phyloP scores from a whole-genome alignment of 1,140 invertebrate genomes.

The Leptopilina clavipes region DNA sequence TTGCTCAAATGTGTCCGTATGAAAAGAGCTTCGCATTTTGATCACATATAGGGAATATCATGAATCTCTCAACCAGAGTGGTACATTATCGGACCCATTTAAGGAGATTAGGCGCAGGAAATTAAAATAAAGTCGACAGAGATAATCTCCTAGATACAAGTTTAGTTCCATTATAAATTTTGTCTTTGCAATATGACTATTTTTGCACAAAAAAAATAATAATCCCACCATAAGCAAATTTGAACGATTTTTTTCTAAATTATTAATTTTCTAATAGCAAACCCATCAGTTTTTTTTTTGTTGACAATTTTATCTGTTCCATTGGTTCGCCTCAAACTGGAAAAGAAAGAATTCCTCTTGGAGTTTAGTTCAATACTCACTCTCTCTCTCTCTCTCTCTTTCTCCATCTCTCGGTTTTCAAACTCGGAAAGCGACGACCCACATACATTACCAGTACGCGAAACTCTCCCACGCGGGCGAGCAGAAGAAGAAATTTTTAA shows the following conservation, averaged over 20 bases:
- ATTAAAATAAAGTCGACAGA: no score
- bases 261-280: no score
- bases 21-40: constrained; percentile 10
- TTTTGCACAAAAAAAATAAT: no score
- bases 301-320: background rate
- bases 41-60: constrained; percentile 15
- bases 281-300: background rate
- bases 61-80: constrained; percentile 17
- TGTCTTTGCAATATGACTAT: no score
- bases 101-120: constrained; percentile 7
- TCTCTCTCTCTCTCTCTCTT: background rate
- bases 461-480: constrained; percentile 29
- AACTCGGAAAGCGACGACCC: constrained; percentile 7
- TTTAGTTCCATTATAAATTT: no score
- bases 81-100: constrained; percentile 25
- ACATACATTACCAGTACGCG: constrained; percentile 32
- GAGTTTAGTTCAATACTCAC: background rate
- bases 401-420: background rate
- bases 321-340: background rate
- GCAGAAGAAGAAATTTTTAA: constrained; percentile 28
- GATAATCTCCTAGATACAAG: no score
- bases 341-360: background rate
- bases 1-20: constrained; percentile 1
- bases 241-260: no score
- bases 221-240: no score